Evolutionary conservation across 2,113 vertebrate species (phyloP).

Genomic region (Xyrauchen texanus): DNA sequence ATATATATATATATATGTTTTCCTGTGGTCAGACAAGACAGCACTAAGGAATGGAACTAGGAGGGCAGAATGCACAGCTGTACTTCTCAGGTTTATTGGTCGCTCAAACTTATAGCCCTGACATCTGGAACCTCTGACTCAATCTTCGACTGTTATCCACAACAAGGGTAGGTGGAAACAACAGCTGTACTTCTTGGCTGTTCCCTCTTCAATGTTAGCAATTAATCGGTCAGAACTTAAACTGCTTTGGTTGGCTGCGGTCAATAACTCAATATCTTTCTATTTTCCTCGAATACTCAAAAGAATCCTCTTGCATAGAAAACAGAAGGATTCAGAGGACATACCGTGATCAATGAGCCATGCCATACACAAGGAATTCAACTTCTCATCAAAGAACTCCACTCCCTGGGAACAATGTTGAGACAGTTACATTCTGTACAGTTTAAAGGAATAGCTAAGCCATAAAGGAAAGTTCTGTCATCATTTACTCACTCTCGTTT

Average conservation of each 20-base stretch:
- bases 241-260: background rate
- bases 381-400: conserved; percentile 92
- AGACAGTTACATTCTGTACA: background rate
- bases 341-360: conserved; percentile 94
- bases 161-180: background rate
- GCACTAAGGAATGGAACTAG: no score
- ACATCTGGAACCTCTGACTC: no score
- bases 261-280: background rate
- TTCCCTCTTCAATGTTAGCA: conserved; percentile 14
- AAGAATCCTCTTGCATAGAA: background rate
- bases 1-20: no score
- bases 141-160: no score
- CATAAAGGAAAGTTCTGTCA: no score
- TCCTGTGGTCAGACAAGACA: no score
- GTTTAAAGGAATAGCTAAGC: no score
- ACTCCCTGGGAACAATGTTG: conserved; percentile 75
- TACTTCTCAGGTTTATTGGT: no score
- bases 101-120: no score
- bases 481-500: no score
- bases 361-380: conserved; percentile 91
- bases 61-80: no score
- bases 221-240: background rate
- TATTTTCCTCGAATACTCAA: no score
- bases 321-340: conserved; percentile 34
- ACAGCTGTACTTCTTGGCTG: background rate